Evolutionary conservation across 2,797 vertebrate genomes (phyloP), one percentile per base, ranked within the genome.

Genomic region (Orientallactaga sibirica): DNA sequence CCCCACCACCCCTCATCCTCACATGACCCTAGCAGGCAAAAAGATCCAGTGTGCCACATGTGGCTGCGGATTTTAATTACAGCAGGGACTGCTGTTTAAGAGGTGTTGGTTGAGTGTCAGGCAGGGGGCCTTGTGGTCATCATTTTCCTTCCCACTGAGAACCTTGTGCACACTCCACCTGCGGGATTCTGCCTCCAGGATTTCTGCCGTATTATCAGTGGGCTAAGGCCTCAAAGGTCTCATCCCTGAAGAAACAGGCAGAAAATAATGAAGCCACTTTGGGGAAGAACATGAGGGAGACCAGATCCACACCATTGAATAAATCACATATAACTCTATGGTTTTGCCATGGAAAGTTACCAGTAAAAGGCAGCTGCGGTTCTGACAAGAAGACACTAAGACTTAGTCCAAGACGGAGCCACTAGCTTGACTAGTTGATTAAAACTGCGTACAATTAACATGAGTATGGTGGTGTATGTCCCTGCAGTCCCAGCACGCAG

Each of bases 1-100:
- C 25, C n/a, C 37, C 24, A 7, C 41, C 2, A 0, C 7, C 16
- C 1, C 43, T 58, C 55, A 58, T 1, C 1, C 4, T 37, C 15
- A 29, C 2, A 0, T 15, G 24, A 68, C 33, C 19, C 48, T n/a
- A 85, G 27, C 12, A 27, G 33, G 52, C 48, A 52, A 18, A 70
- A 87, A 68, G 43, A 14, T 11, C 24, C 55, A 66, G 55, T 62
- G 3, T n/a, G 16, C 61, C 64, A 67, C 29, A 0, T 15, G 1
- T 33, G 68, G 12, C 41, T 55, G 25, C n/a, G 55, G 27, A 14
- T 41, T 84, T 80, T 67, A 29, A 58, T 61, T 29, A 55, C 22
- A 1, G 19, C 16, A 5, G 27, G 77, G 62, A 84, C 4, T 19
- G 18, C 25, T 43, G n/a, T 82, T 73, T 18, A 19, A 1, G 3